phyloP scores from a whole-genome alignment of 2,797 vertebrate genomes.

The Emydoidea blandingii region DNA sequence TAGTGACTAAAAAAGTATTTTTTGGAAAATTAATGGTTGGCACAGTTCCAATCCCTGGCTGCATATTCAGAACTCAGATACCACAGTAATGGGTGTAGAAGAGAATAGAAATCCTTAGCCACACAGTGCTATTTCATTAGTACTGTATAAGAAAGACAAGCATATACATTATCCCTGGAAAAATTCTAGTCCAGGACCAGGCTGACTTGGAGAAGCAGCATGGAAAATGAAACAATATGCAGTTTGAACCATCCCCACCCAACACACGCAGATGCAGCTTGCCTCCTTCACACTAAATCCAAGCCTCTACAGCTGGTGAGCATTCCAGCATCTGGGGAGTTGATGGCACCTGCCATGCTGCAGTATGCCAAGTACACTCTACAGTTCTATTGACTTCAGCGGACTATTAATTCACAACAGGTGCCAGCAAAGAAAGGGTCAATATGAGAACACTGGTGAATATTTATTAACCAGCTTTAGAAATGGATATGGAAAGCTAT shows the following conservation, averaged over 20 bases:
- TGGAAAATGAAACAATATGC: not conserved
- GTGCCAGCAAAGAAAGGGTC: not conserved
- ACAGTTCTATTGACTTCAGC: not conserved
- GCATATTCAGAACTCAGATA: accelerated
- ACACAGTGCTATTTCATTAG: not conserved
- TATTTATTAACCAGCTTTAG: not conserved
- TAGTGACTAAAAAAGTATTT: not conserved
- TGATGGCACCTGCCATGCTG: accelerated
- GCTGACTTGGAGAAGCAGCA: not conserved
- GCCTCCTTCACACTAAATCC: not conserved
- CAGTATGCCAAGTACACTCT: not conserved
- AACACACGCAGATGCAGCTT: not conserved
- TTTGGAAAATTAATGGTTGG: not conserved
- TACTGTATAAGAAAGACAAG: not conserved
- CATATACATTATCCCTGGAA: not conserved
- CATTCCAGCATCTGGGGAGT: not conserved
- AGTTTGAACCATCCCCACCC: not conserved
- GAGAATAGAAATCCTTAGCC: not conserved
- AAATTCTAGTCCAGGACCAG: not conserved
- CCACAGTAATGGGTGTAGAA: not conserved
- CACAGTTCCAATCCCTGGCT: accelerated
- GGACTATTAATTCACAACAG: not conserved
- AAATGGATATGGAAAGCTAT: not conserved
- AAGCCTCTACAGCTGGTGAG: not conserved
- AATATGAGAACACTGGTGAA: not conserved